Conservation (phyloP, 2,797 vertebrate species). For the Gymnopithys bicolor region DNA sequence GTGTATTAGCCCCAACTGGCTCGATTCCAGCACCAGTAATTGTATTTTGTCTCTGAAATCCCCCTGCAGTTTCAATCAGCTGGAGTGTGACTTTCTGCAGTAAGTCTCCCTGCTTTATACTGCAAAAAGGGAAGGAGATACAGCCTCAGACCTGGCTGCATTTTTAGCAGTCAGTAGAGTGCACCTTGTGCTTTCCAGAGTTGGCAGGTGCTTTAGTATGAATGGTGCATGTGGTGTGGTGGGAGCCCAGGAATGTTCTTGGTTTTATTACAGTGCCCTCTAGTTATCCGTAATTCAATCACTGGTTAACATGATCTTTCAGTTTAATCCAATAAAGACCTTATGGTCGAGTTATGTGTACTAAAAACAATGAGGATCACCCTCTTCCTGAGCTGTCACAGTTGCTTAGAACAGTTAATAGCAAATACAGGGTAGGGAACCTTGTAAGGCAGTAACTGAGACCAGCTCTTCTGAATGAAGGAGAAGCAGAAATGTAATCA, state of each 20-base stretch:
- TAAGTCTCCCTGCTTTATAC: not conserved
- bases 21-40: conserved; percentile 31
- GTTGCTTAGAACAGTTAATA: not conserved
- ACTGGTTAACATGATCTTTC: conserved; percentile 55
- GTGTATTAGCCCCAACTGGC: conserved; percentile 9
- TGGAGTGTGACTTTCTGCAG: not conserved
- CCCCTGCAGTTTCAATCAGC: not conserved
- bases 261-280: conserved; percentile 24
- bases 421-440: not conserved
- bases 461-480: not conserved
- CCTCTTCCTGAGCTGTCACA: not conserved
- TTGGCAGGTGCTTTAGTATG: not conserved
- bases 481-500: not conserved
- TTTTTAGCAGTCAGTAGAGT: not conserved
- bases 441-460: not conserved
- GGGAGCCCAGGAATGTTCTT: not conserved
- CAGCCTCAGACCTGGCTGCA: not conserved
- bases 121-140: not conserved
- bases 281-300: conserved; percentile 65
- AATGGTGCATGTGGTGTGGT: not conserved
- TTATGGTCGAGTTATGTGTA: conserved; percentile 46
- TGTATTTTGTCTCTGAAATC: conserved; percentile 31
- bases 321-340: conserved; percentile 67
- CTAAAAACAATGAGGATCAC: conserved; percentile 20
- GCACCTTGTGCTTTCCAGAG: not conserved